Percentiles rank a stretch among this genome's conserved stretches.
phyloP scores from a whole-genome alignment of 2,797 vertebrate species.

The Balearica regulorum region DNA sequence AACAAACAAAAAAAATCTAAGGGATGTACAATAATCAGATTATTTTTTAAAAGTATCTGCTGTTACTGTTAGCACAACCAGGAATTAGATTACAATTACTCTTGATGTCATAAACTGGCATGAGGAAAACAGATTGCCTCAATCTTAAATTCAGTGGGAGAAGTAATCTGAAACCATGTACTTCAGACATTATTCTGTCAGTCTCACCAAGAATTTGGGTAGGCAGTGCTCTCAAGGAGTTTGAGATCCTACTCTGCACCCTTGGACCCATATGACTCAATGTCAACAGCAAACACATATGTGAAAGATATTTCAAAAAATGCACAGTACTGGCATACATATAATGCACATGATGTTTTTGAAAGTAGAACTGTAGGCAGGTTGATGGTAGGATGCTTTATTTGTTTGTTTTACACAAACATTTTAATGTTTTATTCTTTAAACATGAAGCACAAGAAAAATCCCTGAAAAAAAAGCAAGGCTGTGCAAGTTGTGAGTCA shows the following conservation, averaged over 20 bases:
- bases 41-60: not conserved
- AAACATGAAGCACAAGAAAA: not conserved
- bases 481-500: not conserved
- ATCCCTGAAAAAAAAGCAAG: not conserved
- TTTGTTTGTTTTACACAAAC: not conserved
- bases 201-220: not conserved
- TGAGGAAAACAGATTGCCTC: not conserved
- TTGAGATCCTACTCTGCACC: not conserved
- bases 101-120: not conserved
- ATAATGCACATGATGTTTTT: not conserved
- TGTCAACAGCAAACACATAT: not conserved
- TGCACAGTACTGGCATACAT: accelerated
- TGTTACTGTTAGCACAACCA: not conserved
- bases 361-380: not conserved
- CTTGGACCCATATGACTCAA: not conserved
- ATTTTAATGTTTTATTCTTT: not conserved
- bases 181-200: not conserved
- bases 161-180: not conserved
- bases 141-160: not conserved
- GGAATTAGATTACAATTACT: not conserved
- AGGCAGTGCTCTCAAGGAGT: not conserved
- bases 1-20: not conserved
- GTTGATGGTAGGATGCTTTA: not conserved
- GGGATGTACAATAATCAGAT: not conserved
- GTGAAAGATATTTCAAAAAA: not conserved